Base-by-base conservation (phyloP, 2,888 invertebrate genomes). In the Meandrusa payeni region DNA sequence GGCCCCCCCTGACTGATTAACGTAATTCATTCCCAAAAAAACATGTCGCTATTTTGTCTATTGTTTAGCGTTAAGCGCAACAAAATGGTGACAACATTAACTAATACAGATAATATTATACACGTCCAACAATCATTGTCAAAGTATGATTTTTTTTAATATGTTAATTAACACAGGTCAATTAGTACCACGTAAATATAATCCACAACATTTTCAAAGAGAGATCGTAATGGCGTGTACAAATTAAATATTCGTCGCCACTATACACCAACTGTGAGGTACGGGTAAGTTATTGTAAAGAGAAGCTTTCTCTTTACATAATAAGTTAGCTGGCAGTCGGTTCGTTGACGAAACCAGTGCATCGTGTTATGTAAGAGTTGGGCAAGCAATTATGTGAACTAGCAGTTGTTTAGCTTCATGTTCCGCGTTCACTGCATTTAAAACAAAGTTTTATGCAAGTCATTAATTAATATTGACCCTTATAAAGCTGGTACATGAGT, bases 321-420 rank as follows among this genome's bases (percentile, higher is more conserved):
- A 81, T 67, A 61, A 61, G 48, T 57, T 59, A 61, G 61, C 64
- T 64, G 69, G 61, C 62, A 67, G 63, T 66, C 59, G 64, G 51
- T 52, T 45, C 48, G 69, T 78, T 79, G 79, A 80, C 78, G 81
- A 81, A 81, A 80, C 77, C 77, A 77, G 80, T 80, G 71, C 79
- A 81, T 56, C 57, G 54, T 40, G 51, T 77, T 76, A 69, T 66
- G 66, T 61, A 76, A 76, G 41, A 47, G 50, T 75, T 77, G 64
- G 46, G 68, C 62, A 73, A 73, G 65, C 58, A 59, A 52, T 62
- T 61, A 57, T 59, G 59, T 55, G 60, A 63, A 64, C 26, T 41
- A 40, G 44, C 40, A 41, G 39, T 51, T 46, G 51, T 48, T 53
- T 46, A 49, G 50, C 28, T 17, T 33, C 39, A 41, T 34, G 42